Evolutionary conservation across 2,113 vertebrate species (phyloP).

Genomic region (Phylloscopus trochiloides): DNA sequence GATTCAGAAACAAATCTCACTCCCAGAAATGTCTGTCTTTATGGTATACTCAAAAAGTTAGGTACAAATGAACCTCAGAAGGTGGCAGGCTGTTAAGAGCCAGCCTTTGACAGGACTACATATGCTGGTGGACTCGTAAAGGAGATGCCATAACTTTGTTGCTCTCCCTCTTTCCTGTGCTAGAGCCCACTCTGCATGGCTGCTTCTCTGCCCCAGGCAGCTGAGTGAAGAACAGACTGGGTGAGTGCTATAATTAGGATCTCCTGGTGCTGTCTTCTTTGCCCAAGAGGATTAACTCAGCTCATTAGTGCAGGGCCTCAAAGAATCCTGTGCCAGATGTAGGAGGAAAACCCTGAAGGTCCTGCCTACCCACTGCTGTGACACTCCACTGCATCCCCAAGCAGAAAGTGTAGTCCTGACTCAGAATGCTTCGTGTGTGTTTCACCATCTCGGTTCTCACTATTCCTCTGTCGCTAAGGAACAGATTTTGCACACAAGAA

Average conservation of each 20-base stretch:
- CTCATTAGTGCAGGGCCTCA: background rate
- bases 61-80: background rate
- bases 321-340: background rate
- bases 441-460: background rate
- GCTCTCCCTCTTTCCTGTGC: background rate
- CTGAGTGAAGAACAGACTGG: background rate
- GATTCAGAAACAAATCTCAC: background rate
- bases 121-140: background rate
- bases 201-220: background rate
- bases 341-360: background rate
- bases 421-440: background rate
- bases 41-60: background rate
- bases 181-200: background rate
- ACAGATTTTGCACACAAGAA: slow-evolving; percentile 16
- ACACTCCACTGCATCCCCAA: background rate
- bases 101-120: background rate
- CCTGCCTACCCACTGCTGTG: background rate
- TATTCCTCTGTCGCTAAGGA: background rate
- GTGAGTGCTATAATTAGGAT: background rate
- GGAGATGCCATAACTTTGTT: background rate
- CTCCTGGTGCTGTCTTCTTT: background rate
- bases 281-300: background rate
- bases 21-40: background rate
- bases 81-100: background rate
- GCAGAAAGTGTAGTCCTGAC: background rate